Evolutionary conservation across 2,888 invertebrate species (phyloP).

Genomic region (Callyntrura sp.): DNA sequence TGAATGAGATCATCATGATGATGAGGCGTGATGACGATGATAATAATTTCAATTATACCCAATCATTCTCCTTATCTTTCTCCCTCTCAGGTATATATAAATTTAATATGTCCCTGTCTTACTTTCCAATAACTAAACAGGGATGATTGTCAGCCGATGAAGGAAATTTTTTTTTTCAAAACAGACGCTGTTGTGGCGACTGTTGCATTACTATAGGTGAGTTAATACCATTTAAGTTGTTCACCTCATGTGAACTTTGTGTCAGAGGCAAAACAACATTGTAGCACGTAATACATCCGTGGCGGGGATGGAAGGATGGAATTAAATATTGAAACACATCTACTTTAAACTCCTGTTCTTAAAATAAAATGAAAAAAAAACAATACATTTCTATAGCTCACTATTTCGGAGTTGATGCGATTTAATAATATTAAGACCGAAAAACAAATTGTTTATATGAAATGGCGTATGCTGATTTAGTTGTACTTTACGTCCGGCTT

Average conservation of each 20-base stretch:
- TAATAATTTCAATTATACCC: conserved; percentile 78
- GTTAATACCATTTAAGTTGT: neutral
- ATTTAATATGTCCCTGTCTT: conserved; percentile 11
- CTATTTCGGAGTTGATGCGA: too few relatives aligned
- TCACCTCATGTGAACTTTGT: too few relatives aligned
- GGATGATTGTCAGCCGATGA: neutral
- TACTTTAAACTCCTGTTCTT: too few relatives aligned
- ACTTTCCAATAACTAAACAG: neutral
- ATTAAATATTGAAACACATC: too few relatives aligned
- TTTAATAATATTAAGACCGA: conserved; percentile 24
- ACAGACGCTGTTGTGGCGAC: conserved; percentile 3
- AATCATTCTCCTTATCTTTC: conserved; percentile 55
- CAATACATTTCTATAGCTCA: too few relatives aligned
- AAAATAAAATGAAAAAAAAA: too few relatives aligned
- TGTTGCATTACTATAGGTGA: neutral
- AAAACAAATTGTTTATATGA: neutral
- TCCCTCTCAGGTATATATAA: neutral
- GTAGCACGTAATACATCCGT: too few relatives aligned
- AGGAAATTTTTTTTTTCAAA: neutral
- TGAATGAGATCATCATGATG: conserved; percentile 71
- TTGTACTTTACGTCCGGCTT: neutral
- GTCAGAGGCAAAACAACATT: too few relatives aligned
- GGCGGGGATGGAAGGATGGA: too few relatives aligned
- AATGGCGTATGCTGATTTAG: neutral
- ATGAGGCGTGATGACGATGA: conserved; percentile 76